Percentiles rank a stretch among this genome's conserved stretches.
These are phyloP conservation scores for Nesospiza acunhae DNA, from an alignment of 2,113 vertebrate genomes.

Conservation along the genomic window DNA sequence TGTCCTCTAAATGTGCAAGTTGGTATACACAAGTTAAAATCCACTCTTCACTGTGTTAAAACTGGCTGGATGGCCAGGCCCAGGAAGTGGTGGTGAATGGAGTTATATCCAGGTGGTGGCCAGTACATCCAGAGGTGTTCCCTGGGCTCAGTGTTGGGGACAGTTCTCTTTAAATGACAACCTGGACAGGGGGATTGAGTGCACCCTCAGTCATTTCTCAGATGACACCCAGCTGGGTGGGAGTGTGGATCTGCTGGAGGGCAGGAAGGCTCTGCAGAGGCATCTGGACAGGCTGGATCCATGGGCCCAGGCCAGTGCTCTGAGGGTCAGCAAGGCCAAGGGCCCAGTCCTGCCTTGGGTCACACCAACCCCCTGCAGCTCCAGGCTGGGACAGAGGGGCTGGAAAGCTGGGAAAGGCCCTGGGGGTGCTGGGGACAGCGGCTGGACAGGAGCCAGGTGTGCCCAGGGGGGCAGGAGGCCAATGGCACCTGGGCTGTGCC, in stretches of 20 bases:
- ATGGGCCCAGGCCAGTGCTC: neutral
- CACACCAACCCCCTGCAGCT: neutral
- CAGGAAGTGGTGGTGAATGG: too few relatives aligned
- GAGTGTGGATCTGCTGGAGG: neutral
- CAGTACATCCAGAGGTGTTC: neutral
- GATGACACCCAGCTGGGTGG: neutral
- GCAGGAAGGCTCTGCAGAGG: neutral
- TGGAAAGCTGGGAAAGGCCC: neutral
- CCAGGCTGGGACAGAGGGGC: neutral
- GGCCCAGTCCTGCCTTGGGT: neutral
- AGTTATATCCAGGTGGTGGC: neutral
- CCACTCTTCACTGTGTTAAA: neutral
- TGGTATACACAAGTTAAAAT: neutral
- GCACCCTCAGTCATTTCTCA: neutral
- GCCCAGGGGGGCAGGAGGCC: neutral
- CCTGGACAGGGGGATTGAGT: rapidly evolving
- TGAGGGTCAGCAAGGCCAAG: neutral
- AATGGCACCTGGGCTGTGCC: neutral
- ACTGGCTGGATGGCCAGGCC: neutral
- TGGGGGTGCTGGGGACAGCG: neutral
- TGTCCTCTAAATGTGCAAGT: neutral
- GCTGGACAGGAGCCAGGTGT: neutral
- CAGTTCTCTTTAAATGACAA: neutral
- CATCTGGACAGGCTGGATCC: neutral
- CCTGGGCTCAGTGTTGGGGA: neutral